Base-by-base conservation (phyloP, 2,888 invertebrate genomes). In the Mythimna pallens region DNA sequence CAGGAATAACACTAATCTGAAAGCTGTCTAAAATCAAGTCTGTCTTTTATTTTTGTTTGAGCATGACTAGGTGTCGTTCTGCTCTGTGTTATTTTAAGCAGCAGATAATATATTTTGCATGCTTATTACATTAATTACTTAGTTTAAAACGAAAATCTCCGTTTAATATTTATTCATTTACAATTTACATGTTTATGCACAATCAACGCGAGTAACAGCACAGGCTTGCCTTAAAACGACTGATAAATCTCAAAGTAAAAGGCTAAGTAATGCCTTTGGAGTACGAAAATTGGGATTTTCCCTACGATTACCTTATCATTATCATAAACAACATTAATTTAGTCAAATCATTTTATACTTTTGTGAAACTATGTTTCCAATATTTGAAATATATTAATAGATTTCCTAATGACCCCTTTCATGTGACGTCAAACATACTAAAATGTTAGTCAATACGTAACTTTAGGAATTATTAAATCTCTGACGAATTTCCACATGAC, bases 381-480 rank as follows among this genome's bases (percentile, higher is more conserved):
- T 47, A 22, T n/a, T 25, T 55, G n/a, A 70, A 43, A 25, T 36
- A 63, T 69, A 50, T 62, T 22, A 47, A 30, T 52, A 25, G 34
- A 20, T 20, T 30, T 40, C 57, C 43, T 17, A 40, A 30, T 54
- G 30, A 54, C 61, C 34, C 25, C 5, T 55, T 40, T 66, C 54
- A 73, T 52, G 36, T 65, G 61, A 57, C 50, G 5, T 57, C 47
- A 47, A 73, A 14, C 10, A 43, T 62, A 57, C 17, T 55, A 14
- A 20, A 76, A 58, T 47, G 25, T 36, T 22, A 25, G n/a, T 25
- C 34, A 9, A 50, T 25, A 47, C 25, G 40, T n/a, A 64, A 70
- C 20, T 40, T 25, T 20, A 50, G 36, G 12, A 34, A 59, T 73
- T 59, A 6, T n/a, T 54, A 63, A 63, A 72, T 76, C 17, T 12